Base-by-base conservation (phyloP, 2,797 vertebrate species). In the Enoplosus armatus region DNA sequence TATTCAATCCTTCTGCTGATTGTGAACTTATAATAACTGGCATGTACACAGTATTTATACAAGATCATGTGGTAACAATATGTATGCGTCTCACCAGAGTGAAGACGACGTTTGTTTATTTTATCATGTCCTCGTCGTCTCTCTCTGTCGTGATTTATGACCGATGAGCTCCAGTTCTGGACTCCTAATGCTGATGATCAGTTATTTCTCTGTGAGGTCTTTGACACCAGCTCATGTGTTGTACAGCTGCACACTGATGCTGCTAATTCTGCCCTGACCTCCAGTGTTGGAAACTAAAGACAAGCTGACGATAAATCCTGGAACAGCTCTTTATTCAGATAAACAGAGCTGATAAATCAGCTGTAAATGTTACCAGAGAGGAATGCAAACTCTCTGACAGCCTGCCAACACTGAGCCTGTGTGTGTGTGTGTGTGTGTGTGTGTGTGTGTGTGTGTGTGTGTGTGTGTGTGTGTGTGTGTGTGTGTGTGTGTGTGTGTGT, bases 401-500 rank as follows among this genome's bases (percentile, higher is more conserved):
- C 9, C 54, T 35, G 77, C 62, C 62, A 61, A 3, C 37, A 39
- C 14, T 50, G 50, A 3, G 33, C 11, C 37, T 55, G 35, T n/a
- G 60, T 62, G 60, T 26, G 64, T 53, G 64, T 53, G 16, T 66
- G 47, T 64, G 29, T 45, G 18, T 60, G 41, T 48, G 69, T 71
- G 54, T 48, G 67, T 45, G 50, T 64, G 50, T 64, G 51, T 33
- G 71, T 63, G 48, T 54, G 70, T 62, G 60, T 55, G 62, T 51
- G 54, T 59, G 63, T 60, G 63, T 60, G 72, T 65, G 60, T 47
- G 53, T 56, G 59, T 41, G 35, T 58, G 27, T 56, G 3, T 41
- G 50, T 39, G 16, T 51, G n/a, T 29, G n/a, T 45, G 43, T 35
- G 29, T 48, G 61, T 64, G 63, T 64, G 64, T 54, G 64, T 43